Conservation (phyloP, 2,888 invertebrate species). For the Aricia artaxerxes region DNA sequence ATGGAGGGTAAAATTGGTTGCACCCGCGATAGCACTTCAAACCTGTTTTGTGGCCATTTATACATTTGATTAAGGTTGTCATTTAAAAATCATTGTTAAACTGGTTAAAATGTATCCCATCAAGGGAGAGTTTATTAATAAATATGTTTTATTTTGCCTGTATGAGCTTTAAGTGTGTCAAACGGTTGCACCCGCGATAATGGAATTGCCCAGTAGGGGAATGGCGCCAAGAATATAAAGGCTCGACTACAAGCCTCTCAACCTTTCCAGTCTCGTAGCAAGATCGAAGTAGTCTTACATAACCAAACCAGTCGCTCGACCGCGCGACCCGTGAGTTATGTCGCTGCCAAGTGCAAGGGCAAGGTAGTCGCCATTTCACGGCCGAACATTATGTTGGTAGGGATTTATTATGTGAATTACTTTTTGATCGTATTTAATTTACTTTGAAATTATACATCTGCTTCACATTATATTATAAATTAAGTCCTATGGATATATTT, state of each 20-base stretch:
- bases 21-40: no score
- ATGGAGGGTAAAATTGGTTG: no score
- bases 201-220: neutral
- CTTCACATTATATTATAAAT: no score
- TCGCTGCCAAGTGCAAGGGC: slow-evolving; percentile 44
- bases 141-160: no score
- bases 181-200: no score
- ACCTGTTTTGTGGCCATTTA: no score
- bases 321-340: slow-evolving; percentile 42
- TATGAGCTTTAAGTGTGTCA: no score
- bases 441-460: neutral
- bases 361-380: slow-evolving; percentile 45
- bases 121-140: no score
- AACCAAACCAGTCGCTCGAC: slow-evolving; percentile 62
- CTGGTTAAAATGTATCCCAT: no score
- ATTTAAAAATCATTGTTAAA: no score
- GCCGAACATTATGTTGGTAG: slow-evolving; percentile 32
- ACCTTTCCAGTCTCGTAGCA: slow-evolving; percentile 8
- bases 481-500: no score
- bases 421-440: neutral
- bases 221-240: slow-evolving; percentile 27
- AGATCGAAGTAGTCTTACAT: slow-evolving; percentile 51
- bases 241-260: neutral
- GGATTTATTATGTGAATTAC: neutral
- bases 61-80: no score